Evolutionary conservation across 2,797 vertebrate species (phyloP).

Genomic region (Diglossa cyanea): DNA sequence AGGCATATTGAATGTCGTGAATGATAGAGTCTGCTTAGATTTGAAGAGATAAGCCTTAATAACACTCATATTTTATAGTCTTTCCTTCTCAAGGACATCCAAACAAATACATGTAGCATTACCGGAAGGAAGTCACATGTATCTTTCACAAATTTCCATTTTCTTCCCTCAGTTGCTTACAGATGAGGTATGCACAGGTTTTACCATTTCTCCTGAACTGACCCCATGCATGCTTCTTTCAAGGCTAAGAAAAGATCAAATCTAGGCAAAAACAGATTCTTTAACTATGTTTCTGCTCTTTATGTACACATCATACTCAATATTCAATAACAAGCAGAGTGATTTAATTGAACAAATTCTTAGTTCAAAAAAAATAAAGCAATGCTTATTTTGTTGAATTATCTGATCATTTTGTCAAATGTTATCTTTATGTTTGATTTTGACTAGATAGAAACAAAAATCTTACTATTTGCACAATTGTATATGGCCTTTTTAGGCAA

Average conservation of each 20-base stretch:
- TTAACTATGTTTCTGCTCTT: neutral
- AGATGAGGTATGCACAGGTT: neutral
- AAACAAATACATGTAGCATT: neutral
- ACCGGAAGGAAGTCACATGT: neutral
- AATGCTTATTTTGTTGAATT: neutral
- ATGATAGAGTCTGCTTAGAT: neutral
- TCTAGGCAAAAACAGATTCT: neutral
- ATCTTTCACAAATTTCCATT: neutral
- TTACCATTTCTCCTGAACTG: neutral
- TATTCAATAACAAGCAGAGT: neutral
- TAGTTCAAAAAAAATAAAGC: neutral
- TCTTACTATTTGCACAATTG: neutral
- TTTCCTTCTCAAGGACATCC: conserved; percentile 45
- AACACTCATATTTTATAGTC: conserved; percentile 12
- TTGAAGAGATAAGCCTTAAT: conserved; percentile 40
- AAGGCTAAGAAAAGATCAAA: neutral
- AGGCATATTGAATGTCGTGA: conserved; percentile 14
- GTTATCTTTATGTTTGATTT: neutral
- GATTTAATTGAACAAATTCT: neutral
- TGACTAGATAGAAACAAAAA: neutral
- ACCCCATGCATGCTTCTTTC: neutral
- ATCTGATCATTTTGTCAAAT: neutral
- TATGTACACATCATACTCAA: neutral
- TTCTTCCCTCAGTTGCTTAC: neutral
- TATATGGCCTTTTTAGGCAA: neutral